Conservation (phyloP, 2,113 vertebrate species). For the Peromyscus maniculatus region DNA sequence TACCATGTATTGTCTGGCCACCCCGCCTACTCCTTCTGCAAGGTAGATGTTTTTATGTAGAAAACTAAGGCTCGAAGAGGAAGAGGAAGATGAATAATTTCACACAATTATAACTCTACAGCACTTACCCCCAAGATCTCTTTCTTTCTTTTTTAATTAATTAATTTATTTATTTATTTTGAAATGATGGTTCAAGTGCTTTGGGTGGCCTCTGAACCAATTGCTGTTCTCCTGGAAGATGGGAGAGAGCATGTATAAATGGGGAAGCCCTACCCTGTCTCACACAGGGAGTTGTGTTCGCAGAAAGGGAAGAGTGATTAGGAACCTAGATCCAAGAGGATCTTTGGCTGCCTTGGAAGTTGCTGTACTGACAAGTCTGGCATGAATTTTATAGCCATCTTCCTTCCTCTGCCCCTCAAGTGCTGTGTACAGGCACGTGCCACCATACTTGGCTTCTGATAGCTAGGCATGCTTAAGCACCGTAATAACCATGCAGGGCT, state of each 20-base stretch:
- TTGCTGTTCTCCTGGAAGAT: neutral
- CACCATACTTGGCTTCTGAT: neutral
- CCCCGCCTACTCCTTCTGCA: neutral
- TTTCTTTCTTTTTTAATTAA: neutral
- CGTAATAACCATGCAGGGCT: neutral
- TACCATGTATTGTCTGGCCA: slow-evolving; percentile 16
- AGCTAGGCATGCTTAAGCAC: slow-evolving; percentile 9
- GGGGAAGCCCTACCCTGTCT: too few species aligned
- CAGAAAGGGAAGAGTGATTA: neutral
- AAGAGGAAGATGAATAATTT: neutral
- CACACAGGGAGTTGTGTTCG: too few species aligned
- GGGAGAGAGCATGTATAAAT: neutral
- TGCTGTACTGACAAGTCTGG: neutral
- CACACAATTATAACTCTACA: neutral
- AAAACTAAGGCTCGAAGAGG: neutral
- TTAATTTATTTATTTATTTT: neutral
- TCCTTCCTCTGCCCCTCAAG: neutral
- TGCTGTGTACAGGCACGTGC: neutral
- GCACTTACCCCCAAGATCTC: neutral
- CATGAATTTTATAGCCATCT: neutral
- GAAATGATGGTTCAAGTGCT: neutral
- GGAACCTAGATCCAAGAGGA: neutral
- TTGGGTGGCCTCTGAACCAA: neutral
- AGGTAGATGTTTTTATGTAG: slow-evolving; percentile 35
- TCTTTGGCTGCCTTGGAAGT: neutral